Evolutionary conservation across 2,113 vertebrate species (phyloP).

Genomic region (Athene cunicularia): DNA sequence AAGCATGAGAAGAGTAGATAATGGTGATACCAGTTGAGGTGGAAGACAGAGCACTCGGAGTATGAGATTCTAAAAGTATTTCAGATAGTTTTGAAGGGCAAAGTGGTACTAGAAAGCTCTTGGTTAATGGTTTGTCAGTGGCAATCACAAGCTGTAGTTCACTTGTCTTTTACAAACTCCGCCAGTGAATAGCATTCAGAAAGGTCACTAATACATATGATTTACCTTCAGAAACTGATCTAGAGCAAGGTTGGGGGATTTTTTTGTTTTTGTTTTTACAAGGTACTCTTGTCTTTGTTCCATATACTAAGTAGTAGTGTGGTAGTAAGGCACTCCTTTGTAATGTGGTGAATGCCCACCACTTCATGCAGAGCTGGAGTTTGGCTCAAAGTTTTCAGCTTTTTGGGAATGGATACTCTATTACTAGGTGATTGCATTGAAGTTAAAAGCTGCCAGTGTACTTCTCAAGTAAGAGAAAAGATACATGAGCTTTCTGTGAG

Average conservation of each 20-base stretch:
- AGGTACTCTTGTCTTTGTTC: background rate
- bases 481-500: background rate
- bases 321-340: background rate
- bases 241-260: background rate
- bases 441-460: background rate
- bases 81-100: background rate
- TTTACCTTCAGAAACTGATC: background rate
- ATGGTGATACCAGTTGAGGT: background rate
- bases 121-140: background rate
- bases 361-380: background rate
- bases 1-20: background rate
- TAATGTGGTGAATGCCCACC: background rate
- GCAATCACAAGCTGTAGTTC: background rate
- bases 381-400: background rate
- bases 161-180: background rate
- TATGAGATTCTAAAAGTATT: background rate
- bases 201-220: background rate
- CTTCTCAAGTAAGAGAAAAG: background rate
- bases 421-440: background rate
- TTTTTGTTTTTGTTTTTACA: background rate
- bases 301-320: background rate
- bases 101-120: background rate
- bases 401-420: background rate
- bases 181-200: background rate
- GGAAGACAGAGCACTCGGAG: background rate